Conservation (phyloP, 2,888 invertebrate genomes). For the Papilio protenor region DNA sequence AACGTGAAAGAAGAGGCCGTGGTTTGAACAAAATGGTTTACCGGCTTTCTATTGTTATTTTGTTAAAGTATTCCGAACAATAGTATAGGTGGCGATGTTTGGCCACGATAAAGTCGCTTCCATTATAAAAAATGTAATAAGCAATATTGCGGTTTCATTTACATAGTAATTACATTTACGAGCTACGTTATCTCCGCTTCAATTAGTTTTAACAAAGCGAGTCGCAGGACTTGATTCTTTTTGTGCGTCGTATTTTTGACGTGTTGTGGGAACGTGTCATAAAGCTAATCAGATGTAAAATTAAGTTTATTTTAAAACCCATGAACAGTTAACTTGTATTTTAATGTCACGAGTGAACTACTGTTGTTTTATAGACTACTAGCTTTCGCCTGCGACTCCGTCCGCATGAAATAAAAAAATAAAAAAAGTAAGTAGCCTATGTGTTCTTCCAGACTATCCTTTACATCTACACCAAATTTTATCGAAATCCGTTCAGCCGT, state of each 20-base stretch:
- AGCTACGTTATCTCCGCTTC: slow-evolving; percentile 25
- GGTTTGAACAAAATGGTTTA: slow-evolving; percentile 36
- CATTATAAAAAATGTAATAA: slow-evolving; percentile 40
- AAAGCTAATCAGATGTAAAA: not conserved
- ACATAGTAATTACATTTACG: slow-evolving; percentile 40
- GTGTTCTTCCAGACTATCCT: too few species aligned
- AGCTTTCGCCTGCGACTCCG: too few species aligned
- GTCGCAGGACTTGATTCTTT: slow-evolving; percentile 24
- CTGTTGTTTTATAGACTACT: not conserved
- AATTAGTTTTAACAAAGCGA: slow-evolving; percentile 42
- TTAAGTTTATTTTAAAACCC: not conserved
- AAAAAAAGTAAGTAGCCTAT: too few species aligned
- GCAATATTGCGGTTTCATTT: slow-evolving; percentile 38
- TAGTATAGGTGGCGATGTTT: slow-evolving; percentile 41
- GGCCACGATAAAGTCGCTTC: slow-evolving; percentile 38
- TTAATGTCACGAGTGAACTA: not conserved
- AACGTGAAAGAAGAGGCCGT: slow-evolving; percentile 17
- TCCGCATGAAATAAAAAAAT: too few species aligned
- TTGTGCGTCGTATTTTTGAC: slow-evolving; percentile 18
- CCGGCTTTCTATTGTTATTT: slow-evolving; percentile 45
- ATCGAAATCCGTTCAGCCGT: too few species aligned
- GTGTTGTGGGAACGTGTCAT: slow-evolving; percentile 3
- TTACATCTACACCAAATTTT: too few species aligned
- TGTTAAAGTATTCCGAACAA: slow-evolving; percentile 45
- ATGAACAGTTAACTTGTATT: not conserved